Evolutionary conservation across 1,140 invertebrate genomes (phyloP), one percentile per base, ranked within the genome.

Genomic region (Bombus confusus): DNA sequence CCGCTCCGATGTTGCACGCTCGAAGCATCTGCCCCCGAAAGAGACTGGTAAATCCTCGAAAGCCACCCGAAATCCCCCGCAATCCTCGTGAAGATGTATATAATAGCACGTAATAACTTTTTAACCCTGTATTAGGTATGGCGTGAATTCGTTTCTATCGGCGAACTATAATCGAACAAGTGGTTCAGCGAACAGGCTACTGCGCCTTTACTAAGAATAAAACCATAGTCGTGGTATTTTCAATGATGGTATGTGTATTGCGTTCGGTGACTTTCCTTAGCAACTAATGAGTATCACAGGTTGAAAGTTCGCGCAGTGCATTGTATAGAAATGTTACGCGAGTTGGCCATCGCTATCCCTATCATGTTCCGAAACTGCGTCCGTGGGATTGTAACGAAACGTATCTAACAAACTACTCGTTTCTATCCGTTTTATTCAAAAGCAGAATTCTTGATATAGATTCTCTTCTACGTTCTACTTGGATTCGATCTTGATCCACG

Each of bases 11-110:
- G 85, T 90, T 88, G 78, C 80, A 79, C 62, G 88, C 66, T 84
- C 84, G 87, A 80, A 94, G 92, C 93, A 95, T 94, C 94, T 95
- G 94, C 91, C 92, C 81, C 77, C 37, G n/a, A 64, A 66, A 64
- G 85, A 89, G 92, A 82, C 87, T 89, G 90, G 90, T 92, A 94
- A 94, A 93, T 94, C 91, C 91, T 87, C 89, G 78, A 91, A 91
- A 90, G 74, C 87, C 90, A 85, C 91, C 89, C 90, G 91, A 89
- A 93, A 94, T 93, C 87, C 90, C 87, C 88, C 71, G 83, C 90
- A 87, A 94, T 92, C 90, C 91, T 88, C 87, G 80, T 59, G 41
- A 68, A 62, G 59, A 76, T 92, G 6, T 31, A 89, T 47, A 77
- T 92, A 93, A 93, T 90, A 81, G 87, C 73, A 43, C 80, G 83